Base-by-base conservation (phyloP, 2,888 invertebrate genomes). In the Megamerina dolium region DNA sequence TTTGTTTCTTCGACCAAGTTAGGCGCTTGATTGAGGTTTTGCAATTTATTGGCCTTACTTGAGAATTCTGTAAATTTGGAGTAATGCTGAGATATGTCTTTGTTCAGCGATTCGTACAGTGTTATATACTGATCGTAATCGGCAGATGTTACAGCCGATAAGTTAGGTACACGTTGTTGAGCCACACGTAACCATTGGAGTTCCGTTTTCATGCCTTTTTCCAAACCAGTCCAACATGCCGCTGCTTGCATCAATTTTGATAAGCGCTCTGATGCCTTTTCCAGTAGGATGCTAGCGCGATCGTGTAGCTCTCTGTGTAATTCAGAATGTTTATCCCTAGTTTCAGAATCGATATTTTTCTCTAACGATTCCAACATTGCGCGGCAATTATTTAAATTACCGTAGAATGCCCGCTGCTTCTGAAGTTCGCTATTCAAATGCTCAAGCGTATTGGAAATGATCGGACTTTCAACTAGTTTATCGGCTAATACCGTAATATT, bases 381-480 rank as follows among this genome's bases (percentile, higher is more conserved):
- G 55, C 87, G 78, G 59, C 91, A 91, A 53, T 90, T 88, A 58
- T 88, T 90, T 8, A 92, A 70, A 56, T 89, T 90, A 0, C 88
- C 86, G 61, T 91, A 91, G 75, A 91, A 90, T 61, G 87, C 88
- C 29, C 90, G 77, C 59, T 90, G 88, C 62, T 87, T 90, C 59
- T 89, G 89, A 73, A 91, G 87, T 73, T 90, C 90, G 59, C 88
- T 87, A 59, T 87, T 87, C n/a, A 91, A 72, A 57, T 89, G 86
- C 56, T 85, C 82, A 48, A 89, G 73, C 54, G 82, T 82, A 27
- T 77, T 79, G 1, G 88, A 86, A 6, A 81, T 79, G 23, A 90
- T 82, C 32, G 85, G 83, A 53, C 83, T 83, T 51, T 87, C 84
- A 6, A 91, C 77, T 27, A 90, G 71, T 31, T 83, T 83, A 65